phyloP scores from a whole-genome alignment of 1,140 invertebrate species.

The Dysdera silvatica region DNA sequence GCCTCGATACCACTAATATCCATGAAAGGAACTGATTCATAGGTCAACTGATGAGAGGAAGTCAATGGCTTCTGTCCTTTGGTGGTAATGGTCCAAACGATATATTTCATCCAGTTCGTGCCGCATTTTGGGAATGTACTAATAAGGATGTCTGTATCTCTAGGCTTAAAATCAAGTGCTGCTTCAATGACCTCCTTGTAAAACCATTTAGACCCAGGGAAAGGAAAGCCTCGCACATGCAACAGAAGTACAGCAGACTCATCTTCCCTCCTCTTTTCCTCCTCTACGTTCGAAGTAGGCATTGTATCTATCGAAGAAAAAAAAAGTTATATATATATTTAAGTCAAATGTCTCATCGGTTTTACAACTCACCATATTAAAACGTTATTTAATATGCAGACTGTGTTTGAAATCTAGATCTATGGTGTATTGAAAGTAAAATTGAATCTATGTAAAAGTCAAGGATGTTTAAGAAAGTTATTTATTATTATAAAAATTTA shows the following conservation, averaged over 20 bases:
- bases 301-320: too few relatives aligned
- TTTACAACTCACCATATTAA: too few relatives aligned
- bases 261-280: conserved; percentile 14
- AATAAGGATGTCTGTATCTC: conserved; percentile 32
- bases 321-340: too few relatives aligned
- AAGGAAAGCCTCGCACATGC: conserved; percentile 11
- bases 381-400: too few relatives aligned
- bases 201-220: conserved; percentile 20
- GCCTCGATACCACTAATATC: conserved; percentile 25
- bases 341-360: too few relatives aligned
- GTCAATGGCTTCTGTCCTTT: conserved; percentile 11
- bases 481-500: too few relatives aligned
- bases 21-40: conserved; percentile 25
- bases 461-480: too few relatives aligned
- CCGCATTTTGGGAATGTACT: conserved; percentile 35
- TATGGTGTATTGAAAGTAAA: too few relatives aligned
- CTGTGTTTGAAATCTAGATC: too few relatives aligned
- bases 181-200: conserved; percentile 26
- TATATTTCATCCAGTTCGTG: conserved; percentile 34
- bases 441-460: too few relatives aligned
- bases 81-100: conserved; percentile 26
- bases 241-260: conserved; percentile 17
- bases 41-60: conserved; percentile 20
- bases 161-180: conserved; percentile 27
- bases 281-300: too few relatives aligned